Evolutionary conservation across 2,113 vertebrate species (phyloP), one percentile per base, ranked within the genome.

Genomic region (Hippoglossus stenolepis): DNA sequence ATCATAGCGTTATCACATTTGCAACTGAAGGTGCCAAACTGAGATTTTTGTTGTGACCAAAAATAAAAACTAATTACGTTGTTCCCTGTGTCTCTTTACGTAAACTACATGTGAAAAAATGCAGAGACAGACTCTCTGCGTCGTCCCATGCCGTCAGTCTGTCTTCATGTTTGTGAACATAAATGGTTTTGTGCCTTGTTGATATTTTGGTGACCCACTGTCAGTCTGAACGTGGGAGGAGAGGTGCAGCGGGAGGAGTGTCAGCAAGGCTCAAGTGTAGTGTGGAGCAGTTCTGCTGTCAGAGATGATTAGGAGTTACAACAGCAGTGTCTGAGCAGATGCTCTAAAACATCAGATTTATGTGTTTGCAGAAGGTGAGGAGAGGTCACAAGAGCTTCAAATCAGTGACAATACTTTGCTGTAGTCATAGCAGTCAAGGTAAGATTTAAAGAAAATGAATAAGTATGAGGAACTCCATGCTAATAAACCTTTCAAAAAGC

Each of bases 301-400:
- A 65, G 4, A 66, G 43, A 53, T 18, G n/a, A 71, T 59, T 38
- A 59, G 38, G 14, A 58, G 63, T 53, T 78, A 65, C 18, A 77
- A 43, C 75, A 64, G 28, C 69, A 43, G 54, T 8, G 23, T 47
- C 58, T 63, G 2, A 62, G 13, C 38, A 17, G 13, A 73, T 26
- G 26, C 47, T 51, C 47, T 20, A 4, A 51, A 51, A 51, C 47
- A 51, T 45, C 23, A n/a, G 6, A 65, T 43, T 45, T 47, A 35
- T 66, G 21, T 59, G 21, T 65, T 20, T 20, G 20, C 23, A 38
- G 51, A 21, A 49, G 18, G n/a, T 21, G 3, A 31, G 11, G 26
- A 54, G 28, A 21, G 21, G 28, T 49, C 4, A 35, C 13, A 23
- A 18, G 24, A n/a, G 38, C 38, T 28, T 53, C 10, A 28, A 24